Percentiles rank a stretch among this genome's conserved stretches.
These are phyloP conservation scores for Perdita meconis DNA, from an alignment of 2,888 invertebrate species.

Conservation along the genomic window DNA sequence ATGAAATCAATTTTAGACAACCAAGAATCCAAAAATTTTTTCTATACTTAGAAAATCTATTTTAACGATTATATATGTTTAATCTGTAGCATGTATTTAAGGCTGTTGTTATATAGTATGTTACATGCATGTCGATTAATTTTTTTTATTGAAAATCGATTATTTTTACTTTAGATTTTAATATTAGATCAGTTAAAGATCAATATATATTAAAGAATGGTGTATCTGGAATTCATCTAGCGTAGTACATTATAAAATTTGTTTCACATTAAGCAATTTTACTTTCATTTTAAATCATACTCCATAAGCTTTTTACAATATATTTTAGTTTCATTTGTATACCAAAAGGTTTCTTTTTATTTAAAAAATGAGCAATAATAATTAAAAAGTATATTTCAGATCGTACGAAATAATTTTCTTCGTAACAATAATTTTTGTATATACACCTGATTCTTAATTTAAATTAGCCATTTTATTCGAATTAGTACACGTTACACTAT, in stretches of 20 bases:
- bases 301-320: not conserved
- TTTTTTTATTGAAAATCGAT: slow-evolving; percentile 26
- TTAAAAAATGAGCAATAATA: no score
- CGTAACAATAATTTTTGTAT: slow-evolving; percentile 31
- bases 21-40: slow-evolving; percentile 12
- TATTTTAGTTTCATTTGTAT: not conserved
- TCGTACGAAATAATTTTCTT: no score
- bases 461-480: slow-evolving; percentile 37
- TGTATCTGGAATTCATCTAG: not conserved
- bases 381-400: no score
- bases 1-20: slow-evolving; percentile 34
- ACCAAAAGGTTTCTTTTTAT: no score
- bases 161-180: slow-evolving; percentile 29
- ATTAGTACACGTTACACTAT: slow-evolving; percentile 58
- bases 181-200: slow-evolving; percentile 35
- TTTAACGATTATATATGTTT: slow-evolving; percentile 38
- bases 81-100: slow-evolving; percentile 63
- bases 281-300: not conserved
- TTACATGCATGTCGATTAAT: slow-evolving; percentile 64
- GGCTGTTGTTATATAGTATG: slow-evolving; percentile 49
- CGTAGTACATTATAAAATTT: slow-evolving; percentile 2
- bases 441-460: slow-evolving; percentile 42
- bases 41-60: slow-evolving; percentile 14
- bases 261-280: slow-evolving; percentile 14
- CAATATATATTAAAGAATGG: slow-evolving; percentile 5